Base-by-base conservation (phyloP, 1,140 invertebrate species). In the Octopus sinensis region DNA sequence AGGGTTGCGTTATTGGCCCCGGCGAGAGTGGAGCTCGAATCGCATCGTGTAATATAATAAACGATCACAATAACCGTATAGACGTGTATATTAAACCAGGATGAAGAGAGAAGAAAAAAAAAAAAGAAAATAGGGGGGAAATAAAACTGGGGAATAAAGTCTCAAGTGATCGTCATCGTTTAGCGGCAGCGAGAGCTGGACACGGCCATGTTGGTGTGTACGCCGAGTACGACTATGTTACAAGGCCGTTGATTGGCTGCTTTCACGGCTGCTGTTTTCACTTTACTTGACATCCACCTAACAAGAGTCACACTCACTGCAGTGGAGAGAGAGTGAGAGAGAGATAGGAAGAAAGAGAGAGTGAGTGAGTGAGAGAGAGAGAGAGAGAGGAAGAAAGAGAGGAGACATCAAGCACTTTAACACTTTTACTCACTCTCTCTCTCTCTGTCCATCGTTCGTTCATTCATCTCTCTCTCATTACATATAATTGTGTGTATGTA, bases 301-400 rank as follows among this genome's bases (percentile, higher is more conserved):
- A 79, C 30, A 43, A 53, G 54, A 51, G 12, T 6, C 78, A 10
- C 10, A 10, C 9, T n/a, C 13, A 10, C 30, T 43, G 30, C 53
- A 54, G 23, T n/a, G 54, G 23, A 79, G 52, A 79, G 78, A 79
- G 52, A 56, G 54, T 68, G 54, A 80, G 54, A 80, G 52, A 80
- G 52, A 68, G 4, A 80, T n/a, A 54, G 2, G 62, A 54, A 80
- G 78, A 79, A 53, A 79, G 52, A 79, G 52, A 79, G 52, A 13
- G 13, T 51, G 52, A 53, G 53, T 51, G 78, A 51, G 53, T 1
- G 53, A 54, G 52, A 51, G 78, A 79, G 23, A 79, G 78, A 54
- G 54, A 23, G 53, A 54, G 53, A 54, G 54, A 3, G 30, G 56
- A 53, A 54, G 56, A 17, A 51, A 53, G 53, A 12, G 56, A 5